Evolutionary conservation across 2,797 vertebrate species (phyloP).

Genomic region (Austrolebias charrua): DNA sequence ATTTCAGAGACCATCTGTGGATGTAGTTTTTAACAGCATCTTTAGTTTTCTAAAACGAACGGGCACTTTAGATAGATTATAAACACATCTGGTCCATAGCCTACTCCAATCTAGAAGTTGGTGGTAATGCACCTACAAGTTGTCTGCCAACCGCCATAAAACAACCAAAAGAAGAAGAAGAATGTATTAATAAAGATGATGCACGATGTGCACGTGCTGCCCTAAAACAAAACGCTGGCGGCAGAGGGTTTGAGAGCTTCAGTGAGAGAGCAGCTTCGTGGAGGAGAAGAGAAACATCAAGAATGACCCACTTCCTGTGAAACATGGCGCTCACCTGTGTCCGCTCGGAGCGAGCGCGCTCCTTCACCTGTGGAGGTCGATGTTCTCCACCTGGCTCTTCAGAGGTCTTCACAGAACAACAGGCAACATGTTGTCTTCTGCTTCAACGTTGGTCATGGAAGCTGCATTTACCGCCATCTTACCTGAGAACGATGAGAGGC

Average conservation of each 20-base stretch:
- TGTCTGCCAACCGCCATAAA: too few species aligned
- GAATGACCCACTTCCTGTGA: slow-evolving; percentile 49
- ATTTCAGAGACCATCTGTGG: too few species aligned
- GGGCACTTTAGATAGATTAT: too few species aligned
- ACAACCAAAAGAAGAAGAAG: too few species aligned
- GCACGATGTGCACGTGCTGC: slow-evolving; percentile 52
- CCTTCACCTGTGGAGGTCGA: slow-evolving; percentile 50
- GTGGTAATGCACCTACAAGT: too few species aligned
- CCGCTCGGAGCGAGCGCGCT: slow-evolving; percentile 42
- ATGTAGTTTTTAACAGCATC: too few species aligned
- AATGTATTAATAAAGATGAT: slow-evolving; percentile 58
- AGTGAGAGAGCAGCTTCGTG: slow-evolving; percentile 5
- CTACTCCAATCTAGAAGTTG: too few species aligned
- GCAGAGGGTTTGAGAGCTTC: slow-evolving; percentile 28
- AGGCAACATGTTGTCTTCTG: background rate
- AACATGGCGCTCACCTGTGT: slow-evolving; percentile 67
- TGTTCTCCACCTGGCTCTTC: slow-evolving; percentile 53
- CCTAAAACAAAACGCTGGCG: slow-evolving; percentile 48
- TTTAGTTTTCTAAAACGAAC: too few species aligned
- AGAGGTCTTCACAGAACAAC: slow-evolving; percentile 53
- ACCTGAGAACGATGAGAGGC: slow-evolving; percentile 62
- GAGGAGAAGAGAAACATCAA: slow-evolving; percentile 28
- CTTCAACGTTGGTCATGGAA: background rate
- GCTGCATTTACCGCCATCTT: background rate
- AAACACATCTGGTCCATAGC: too few species aligned